Evolutionary conservation across 2,113 vertebrate species (phyloP), one percentile per base, ranked within the genome.

Genomic region (Xenopus laevis): DNA sequence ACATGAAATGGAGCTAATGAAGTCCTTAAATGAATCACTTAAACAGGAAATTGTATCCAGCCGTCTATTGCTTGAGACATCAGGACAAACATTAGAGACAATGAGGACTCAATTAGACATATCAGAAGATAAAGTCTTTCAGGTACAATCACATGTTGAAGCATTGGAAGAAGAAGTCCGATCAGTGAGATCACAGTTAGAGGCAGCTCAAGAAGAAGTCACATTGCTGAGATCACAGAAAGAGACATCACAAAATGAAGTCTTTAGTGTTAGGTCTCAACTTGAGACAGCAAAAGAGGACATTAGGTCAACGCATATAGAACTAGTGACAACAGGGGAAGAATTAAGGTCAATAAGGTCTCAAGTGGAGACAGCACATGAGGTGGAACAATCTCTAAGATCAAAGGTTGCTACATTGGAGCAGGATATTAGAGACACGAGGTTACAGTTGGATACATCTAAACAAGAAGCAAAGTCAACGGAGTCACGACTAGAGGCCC

Each of bases 241-340:
- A 10, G 65, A 17, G 65, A 15, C 23, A 17, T 58, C 72, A 20
- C 44, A 52, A 9, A 13, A 67, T 12, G 72, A 68, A 60, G 44
- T 15, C 13, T 17, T 17, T 4, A 17, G 7, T 11, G 33, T 62
- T n/a, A 68, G n/a, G 27, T 67, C 44, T 15, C 30, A 60, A n/a
- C 52, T 59, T 21, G 72, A 68, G 21, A 16, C 44, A 15, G 52
- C 64, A 20, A 8, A 16, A 50, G 7, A 68, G n/a, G 72, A 68
- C 23, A 20, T 12, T 62, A 76, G 78, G 53, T 84, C 84, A 46
- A 72, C 91, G 21, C 86, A 81, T 74, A 74, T 82, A 6, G 85
- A 84, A 21, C 80, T 90, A 64, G 82, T 80, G 63, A 68, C 80
- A 10, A 60, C 68, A 12, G 81, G 88, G 10, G 45, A 68, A 27